Evolutionary conservation across 2,797 vertebrate genomes (phyloP).

Genomic region (Triplophysa yarkandensis): DNA sequence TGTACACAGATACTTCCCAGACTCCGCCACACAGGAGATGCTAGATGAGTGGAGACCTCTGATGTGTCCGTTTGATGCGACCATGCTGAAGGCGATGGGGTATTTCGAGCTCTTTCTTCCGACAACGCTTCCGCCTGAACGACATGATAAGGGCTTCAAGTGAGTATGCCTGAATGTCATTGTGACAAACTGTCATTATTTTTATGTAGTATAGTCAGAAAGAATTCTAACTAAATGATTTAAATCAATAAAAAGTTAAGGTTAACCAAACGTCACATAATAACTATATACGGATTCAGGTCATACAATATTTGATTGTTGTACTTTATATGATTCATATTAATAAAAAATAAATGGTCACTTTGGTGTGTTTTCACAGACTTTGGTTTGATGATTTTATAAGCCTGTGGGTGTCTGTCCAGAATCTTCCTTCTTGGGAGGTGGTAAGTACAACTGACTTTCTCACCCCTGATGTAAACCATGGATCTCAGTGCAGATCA

Average conservation of each 20-base stretch:
- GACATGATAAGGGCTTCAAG: conserved; percentile 94
- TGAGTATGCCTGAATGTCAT: conserved; percentile 67
- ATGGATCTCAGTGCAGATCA: not conserved
- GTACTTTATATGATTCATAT: too few species aligned
- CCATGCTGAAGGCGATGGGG: conserved; percentile 96
- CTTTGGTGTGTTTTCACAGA: conserved; percentile 70
- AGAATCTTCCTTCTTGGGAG: conserved; percentile 98
- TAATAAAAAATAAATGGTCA: not conserved
- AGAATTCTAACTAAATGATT: not conserved
- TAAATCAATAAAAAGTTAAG: not conserved
- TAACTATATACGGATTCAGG: not conserved
- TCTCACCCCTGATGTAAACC: not conserved
- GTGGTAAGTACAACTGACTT: conserved; percentile 78
- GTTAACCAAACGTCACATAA: not conserved
- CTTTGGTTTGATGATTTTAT: conserved; percentile 96
- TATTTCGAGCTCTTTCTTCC: conserved; percentile 96
- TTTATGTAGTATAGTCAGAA: not conserved
- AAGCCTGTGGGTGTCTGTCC: conserved; percentile 92
- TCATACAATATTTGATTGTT: not conserved
- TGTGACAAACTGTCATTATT: not conserved
- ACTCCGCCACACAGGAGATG: conserved; percentile 91
- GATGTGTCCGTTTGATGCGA: conserved; percentile 96
- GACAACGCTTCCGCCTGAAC: conserved; percentile 90
- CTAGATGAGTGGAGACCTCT: conserved; percentile 94
- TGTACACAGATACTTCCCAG: conserved; percentile 86